phyloP scores from a whole-genome alignment of 2,888 invertebrate genomes.

The Escarpia spicata region DNA sequence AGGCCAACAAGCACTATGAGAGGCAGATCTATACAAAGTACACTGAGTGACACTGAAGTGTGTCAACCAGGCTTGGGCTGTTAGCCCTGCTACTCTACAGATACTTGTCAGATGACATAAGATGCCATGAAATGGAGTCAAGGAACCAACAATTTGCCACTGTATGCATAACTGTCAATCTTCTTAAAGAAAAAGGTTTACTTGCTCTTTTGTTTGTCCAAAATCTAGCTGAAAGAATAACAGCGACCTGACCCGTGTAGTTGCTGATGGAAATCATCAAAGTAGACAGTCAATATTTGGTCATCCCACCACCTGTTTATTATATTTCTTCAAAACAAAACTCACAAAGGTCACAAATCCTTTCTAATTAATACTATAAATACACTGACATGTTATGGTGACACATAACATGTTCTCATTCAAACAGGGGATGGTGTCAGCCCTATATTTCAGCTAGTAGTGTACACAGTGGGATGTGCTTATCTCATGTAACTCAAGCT shows the following conservation, averaged over 20 bases:
- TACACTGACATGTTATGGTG: background rate
- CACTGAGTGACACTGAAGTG: background rate
- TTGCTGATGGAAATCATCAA: too few relatives aligned
- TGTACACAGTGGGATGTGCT: conserved; percentile 6
- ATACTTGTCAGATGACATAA: background rate
- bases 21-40: background rate
- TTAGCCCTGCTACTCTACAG: background rate
- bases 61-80: background rate
- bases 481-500: background rate
- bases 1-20: background rate
- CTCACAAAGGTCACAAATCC: too few relatives aligned
- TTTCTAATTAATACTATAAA: too few relatives aligned
- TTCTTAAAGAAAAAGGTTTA: too few relatives aligned
- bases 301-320: too few relatives aligned
- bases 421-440: background rate
- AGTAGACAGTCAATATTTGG: too few relatives aligned
- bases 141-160: background rate
- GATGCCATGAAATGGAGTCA: background rate
- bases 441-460: background rate
- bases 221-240: too few relatives aligned
- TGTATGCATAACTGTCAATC: too few relatives aligned
- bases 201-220: too few relatives aligned
- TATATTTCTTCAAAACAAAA: too few relatives aligned
- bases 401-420: background rate
- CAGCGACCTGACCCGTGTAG: too few relatives aligned